Percentiles rank a stretch among this genome's conserved stretches.
phyloP scores from a whole-genome alignment of 2,113 vertebrate genomes.

The Corydoras maculifer region DNA sequence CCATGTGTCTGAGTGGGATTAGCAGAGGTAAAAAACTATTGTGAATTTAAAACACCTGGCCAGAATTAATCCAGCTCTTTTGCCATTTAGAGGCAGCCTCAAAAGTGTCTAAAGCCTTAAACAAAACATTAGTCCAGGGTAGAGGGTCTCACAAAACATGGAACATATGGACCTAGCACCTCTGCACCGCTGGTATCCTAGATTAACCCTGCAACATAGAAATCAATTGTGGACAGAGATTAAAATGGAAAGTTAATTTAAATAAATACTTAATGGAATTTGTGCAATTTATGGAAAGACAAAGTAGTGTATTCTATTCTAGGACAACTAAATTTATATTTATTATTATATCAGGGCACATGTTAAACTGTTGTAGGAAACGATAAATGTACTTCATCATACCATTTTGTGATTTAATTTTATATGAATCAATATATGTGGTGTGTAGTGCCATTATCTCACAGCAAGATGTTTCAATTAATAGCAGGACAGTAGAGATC shows the following conservation, averaged over 20 bases:
- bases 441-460: too few species aligned
- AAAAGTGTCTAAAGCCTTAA: constrained; percentile 4
- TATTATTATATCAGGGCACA: too few species aligned
- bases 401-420: too few species aligned
- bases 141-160: neutral
- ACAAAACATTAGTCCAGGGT: constrained; percentile 23
- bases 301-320: too few species aligned
- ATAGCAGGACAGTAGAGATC: too few species aligned
- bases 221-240: neutral
- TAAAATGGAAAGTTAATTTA: neutral
- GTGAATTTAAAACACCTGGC: constrained; percentile 23
- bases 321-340: too few species aligned
- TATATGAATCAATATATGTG: too few species aligned
- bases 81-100: neutral
- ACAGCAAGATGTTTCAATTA: too few species aligned
- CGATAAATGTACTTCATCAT: too few species aligned
- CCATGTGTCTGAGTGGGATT: constrained; percentile 40
- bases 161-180: neutral
- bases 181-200: constrained; percentile 8
- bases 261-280: too few species aligned
- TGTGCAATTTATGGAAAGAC: too few species aligned
- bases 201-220: neutral
- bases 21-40: constrained; percentile 22
- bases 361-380: too few species aligned
- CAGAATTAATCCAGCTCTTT: constrained; percentile 12